Conservation (phyloP, 2,797 vertebrate genomes). For the Phyllotis vaccarum region DNA sequence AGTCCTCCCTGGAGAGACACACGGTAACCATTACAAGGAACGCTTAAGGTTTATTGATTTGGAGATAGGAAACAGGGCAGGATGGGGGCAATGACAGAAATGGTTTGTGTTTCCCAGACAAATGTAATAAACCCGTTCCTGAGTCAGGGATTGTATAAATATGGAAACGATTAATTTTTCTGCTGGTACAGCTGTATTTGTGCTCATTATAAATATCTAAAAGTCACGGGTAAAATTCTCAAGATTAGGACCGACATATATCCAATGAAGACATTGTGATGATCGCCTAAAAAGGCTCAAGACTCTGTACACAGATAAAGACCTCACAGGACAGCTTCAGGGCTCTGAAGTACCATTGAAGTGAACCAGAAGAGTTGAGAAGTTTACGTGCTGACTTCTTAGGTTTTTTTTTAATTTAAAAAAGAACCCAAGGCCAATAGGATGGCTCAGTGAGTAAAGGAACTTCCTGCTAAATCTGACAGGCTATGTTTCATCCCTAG, state of each 20-base stretch:
- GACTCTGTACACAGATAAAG: background rate
- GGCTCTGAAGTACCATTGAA: background rate
- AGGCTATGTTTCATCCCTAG: background rate
- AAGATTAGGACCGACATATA: background rate
- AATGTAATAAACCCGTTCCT: slow-evolving; percentile 61
- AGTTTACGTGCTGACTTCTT: background rate
- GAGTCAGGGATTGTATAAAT: slow-evolving; percentile 60
- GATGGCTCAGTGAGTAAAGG: background rate
- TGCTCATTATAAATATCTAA: background rate
- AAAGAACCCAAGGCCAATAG: background rate
- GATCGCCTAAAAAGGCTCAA: background rate
- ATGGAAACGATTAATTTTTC: slow-evolving; percentile 68
- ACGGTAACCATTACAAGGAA: slow-evolving; percentile 78
- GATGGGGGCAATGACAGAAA: slow-evolving; percentile 58
- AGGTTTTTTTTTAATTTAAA: slow-evolving; percentile 2
- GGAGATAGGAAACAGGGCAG: slow-evolving; percentile 63
- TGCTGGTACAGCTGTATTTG: slow-evolving; percentile 54
- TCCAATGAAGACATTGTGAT: background rate
- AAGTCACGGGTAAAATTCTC: background rate
- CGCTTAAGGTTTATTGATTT: slow-evolving; percentile 82
- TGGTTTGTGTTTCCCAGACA: slow-evolving; percentile 66
- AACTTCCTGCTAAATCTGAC: background rate
- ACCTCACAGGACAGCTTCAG: background rate
- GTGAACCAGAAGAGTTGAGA: background rate
- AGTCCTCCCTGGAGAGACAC: slow-evolving; percentile 78